Evolutionary conservation across 2,888 invertebrate genomes (phyloP).

Genomic region (Herminia tarsipennalis): DNA sequence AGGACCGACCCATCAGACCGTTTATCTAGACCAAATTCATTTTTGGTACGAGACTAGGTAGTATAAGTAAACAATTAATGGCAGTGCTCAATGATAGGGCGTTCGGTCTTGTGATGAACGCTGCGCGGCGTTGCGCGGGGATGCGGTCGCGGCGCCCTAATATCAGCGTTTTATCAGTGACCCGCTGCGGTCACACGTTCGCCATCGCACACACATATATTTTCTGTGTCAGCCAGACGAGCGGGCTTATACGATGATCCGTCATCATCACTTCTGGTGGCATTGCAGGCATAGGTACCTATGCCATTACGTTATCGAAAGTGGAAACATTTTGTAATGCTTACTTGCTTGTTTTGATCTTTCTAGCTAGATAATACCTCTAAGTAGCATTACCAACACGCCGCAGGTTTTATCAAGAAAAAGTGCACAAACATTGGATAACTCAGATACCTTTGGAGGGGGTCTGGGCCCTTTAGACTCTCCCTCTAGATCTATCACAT

Average conservation of each 20-base stretch:
- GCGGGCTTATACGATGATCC: conserved; percentile 34
- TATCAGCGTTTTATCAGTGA: conserved; percentile 81
- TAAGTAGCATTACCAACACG: no score
- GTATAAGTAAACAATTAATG: conserved; percentile 48
- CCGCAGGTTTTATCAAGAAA: no score
- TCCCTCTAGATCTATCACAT: no score
- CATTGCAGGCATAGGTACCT: no score
- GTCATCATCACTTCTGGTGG: conserved; percentile 15
- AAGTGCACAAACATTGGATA: no score
- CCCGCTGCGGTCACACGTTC: conserved; percentile 53
- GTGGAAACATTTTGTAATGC: no score
- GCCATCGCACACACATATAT: conserved; percentile 28
- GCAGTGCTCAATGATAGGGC: conserved; percentile 43
- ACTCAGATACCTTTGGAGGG: no score
- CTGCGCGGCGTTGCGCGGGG: conserved; percentile 46
- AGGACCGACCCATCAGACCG: background rate
- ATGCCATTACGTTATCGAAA: no score
- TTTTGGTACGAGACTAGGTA: conserved; percentile 18
- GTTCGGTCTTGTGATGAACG: conserved; percentile 64
- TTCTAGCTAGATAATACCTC: no score
- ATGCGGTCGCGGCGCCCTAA: conserved; percentile 69
- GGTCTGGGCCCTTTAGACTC: no score
- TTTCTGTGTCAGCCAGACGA: conserved; percentile 29
- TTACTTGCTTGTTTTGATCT: no score
- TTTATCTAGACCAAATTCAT: background rate